A percentile compares a stretch with the other conserved stretches of the same genome.
phyloP scores from a whole-genome alignment of 1,140 invertebrate species.

The Brachystomella parvula region DNA sequence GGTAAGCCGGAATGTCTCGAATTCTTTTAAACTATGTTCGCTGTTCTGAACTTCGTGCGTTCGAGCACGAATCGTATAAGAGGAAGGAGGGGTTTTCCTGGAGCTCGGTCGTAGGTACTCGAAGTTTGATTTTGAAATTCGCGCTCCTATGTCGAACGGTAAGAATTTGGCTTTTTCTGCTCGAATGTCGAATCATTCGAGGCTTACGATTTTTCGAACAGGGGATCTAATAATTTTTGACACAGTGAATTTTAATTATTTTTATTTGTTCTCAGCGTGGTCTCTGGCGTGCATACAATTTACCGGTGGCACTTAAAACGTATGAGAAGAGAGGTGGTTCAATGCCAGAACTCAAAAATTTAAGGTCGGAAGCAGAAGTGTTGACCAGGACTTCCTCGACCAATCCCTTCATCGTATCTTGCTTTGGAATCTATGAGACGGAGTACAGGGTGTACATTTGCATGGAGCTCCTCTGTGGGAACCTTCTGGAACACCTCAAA shows the following conservation, averaged over 20 bases:
- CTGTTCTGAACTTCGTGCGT: no score
- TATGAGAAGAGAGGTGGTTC: background rate
- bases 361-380: no score
- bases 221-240: no score
- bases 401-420: background rate
- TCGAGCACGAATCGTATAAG: background rate
- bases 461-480: constrained; percentile 43
- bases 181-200: no score
- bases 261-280: no score
- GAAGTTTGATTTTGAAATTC: background rate
- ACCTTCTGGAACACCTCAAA: constrained; percentile 55
- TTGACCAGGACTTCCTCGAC: background rate
- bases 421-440: background rate
- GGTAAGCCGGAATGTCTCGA: no score
- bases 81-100: no score
- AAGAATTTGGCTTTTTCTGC: no score
- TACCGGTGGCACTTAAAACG: background rate
- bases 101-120: background rate
- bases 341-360: background rate
- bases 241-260: no score
- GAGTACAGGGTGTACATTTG: background rate
- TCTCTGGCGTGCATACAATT: background rate
- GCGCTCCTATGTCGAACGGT: no score
- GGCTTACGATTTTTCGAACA: no score
- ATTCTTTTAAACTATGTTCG: no score